Conservation (phyloP, 2,797 vertebrate genomes). For the Emydoidea blandingii region DNA sequence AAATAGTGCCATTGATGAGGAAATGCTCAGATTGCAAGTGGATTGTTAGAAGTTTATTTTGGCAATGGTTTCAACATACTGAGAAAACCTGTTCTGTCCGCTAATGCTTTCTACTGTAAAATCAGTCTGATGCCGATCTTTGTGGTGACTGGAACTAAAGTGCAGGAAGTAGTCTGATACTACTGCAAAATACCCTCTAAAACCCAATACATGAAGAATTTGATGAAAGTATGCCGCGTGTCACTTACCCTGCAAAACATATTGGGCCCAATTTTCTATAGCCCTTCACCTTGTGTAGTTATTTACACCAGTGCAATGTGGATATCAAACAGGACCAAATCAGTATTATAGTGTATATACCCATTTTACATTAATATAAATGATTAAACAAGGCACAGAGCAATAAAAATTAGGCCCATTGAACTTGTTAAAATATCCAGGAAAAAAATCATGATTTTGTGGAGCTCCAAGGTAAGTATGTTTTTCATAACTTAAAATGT, state of each 20-base stretch:
- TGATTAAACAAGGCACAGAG: background rate
- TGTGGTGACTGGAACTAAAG: background rate
- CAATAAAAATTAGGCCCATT: background rate
- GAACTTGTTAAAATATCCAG: background rate
- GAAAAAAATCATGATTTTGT: background rate
- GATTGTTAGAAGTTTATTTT: background rate
- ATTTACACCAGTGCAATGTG: background rate
- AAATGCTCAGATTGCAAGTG: background rate
- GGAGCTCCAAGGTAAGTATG: background rate
- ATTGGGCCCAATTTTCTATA: background rate
- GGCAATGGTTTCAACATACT: background rate
- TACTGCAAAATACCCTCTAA: background rate
- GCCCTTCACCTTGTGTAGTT: background rate
- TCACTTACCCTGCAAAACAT: background rate
- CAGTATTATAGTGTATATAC: background rate
- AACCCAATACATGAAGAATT: slow-evolving; percentile 2
- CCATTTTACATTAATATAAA: background rate
- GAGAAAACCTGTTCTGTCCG: background rate
- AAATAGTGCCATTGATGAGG: background rate
- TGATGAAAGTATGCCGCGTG: background rate
- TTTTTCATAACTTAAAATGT: background rate
- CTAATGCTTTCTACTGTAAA: slow-evolving; percentile 20
- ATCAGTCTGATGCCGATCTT: background rate
- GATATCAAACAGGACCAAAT: background rate
- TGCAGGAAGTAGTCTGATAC: background rate